These are phyloP conservation scores for Cephalotes varians DNA, from an alignment of 2,888 invertebrate species.

Conservation along the genomic window DNA sequence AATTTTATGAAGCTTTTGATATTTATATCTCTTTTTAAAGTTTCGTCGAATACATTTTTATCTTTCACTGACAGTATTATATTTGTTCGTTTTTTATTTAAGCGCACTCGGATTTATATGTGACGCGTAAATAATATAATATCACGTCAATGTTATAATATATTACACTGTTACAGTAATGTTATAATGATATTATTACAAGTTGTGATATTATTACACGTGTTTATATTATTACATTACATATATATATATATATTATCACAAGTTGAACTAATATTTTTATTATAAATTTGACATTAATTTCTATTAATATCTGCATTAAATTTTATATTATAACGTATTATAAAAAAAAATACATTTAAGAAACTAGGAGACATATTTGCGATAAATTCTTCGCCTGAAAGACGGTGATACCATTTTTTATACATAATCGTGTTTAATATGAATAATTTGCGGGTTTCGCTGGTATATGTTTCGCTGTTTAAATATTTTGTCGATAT, in stretches of 20 bases:
- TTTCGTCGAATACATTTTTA: background rate
- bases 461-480: background rate
- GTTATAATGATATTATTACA: background rate
- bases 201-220: too few species aligned
- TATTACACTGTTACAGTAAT: background rate
- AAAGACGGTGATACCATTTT: background rate
- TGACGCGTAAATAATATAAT: background rate
- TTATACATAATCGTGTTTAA: constrained; percentile 21
- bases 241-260: background rate
- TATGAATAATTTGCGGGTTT: constrained; percentile 12
- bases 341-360: background rate
- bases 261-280: background rate
- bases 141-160: background rate
- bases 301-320: background rate
- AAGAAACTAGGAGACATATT: background rate
- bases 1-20: constrained; percentile 15
- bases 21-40: constrained; percentile 9
- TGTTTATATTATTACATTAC: too few species aligned
- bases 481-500: constrained; percentile 43
- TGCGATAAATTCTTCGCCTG: background rate
- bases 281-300: background rate
- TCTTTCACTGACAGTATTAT: background rate
- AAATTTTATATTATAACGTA: background rate
- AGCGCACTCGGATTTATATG: background rate
- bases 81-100: constrained; percentile 17